phyloP scores from a whole-genome alignment of 2,113 vertebrate genomes.

The Pao palembangensis region DNA sequence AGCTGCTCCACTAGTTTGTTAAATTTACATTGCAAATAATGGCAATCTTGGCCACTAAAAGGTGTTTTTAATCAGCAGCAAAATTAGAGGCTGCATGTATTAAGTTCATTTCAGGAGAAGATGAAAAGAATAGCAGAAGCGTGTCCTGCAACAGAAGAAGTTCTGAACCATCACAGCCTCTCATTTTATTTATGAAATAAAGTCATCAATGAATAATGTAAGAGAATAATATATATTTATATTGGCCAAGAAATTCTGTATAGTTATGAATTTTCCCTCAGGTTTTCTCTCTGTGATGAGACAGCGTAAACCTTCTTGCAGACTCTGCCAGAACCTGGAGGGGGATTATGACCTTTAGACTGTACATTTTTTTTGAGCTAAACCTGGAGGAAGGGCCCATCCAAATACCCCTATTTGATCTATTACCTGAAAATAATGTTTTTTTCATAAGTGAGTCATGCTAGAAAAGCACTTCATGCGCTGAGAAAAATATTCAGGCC shows the following conservation, averaged over 20 bases:
- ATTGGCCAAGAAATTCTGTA: constrained; percentile 15
- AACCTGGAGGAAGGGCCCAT: neutral
- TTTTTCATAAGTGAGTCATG: constrained; percentile 14
- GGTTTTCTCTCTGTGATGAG: constrained; percentile 37
- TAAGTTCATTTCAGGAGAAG: neutral
- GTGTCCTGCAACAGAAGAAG: neutral
- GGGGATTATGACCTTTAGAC: constrained; percentile 36
- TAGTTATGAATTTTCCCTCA: constrained; percentile 17
- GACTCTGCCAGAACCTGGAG: constrained; percentile 30
- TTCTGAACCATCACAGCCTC: neutral
- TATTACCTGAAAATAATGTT: constrained; percentile 16
- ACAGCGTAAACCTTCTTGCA: constrained; percentile 37
- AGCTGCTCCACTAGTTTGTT: neutral
- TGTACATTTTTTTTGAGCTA: constrained; percentile 4
- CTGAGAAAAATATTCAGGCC: constrained; percentile 27
- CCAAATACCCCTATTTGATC: constrained; percentile 3
- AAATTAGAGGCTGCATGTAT: no score
- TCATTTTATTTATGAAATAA: constrained; percentile 6
- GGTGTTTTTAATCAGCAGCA: constrained; percentile 1
- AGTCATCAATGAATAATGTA: constrained; percentile 15
- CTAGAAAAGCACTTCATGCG: constrained; percentile 10
- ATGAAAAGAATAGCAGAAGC: constrained; percentile 1
- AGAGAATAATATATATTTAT: neutral
- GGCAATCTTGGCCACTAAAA: neutral
- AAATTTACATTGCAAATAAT: neutral